Percentiles rank a stretch among this genome's conserved stretches.
Conservation (phyloP, 2,888 invertebrate genomes). For the Ommatoiulus sabulosus region DNA sequence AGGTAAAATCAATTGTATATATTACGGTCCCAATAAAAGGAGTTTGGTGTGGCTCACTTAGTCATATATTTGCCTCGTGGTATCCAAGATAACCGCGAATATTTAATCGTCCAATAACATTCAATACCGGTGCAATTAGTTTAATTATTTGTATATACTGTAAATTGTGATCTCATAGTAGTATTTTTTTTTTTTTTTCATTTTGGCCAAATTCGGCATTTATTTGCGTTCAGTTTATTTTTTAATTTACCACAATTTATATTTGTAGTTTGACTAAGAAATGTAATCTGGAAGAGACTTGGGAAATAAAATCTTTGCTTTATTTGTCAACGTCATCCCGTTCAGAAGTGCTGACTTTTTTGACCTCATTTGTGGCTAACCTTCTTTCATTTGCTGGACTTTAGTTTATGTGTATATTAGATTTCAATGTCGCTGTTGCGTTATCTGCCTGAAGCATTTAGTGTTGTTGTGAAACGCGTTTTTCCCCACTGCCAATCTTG, state of each 20-base stretch:
- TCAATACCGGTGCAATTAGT: too few species aligned
- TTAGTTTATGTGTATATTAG: neutral
- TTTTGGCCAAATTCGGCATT: neutral
- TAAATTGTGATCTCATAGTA: too few species aligned
- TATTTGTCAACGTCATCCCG: neutral
- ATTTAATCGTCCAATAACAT: too few species aligned
- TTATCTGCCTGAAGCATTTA: neutral
- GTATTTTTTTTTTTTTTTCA: neutral
- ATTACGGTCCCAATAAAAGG: too few species aligned
- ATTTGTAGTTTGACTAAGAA: neutral
- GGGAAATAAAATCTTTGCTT: neutral
- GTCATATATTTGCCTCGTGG: too few species aligned
- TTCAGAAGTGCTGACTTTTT: neutral
- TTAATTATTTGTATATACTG: too few species aligned
- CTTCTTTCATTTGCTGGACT: neutral
- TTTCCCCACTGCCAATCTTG: neutral
- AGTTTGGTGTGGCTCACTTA: too few species aligned
- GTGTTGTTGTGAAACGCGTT: neutral
- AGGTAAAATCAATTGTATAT: too few species aligned
- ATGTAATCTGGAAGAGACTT: neutral
- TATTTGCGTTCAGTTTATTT: neutral
- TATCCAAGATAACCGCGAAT: too few species aligned
- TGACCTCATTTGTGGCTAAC: neutral
- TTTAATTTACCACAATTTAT: neutral
- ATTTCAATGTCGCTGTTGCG: neutral